A percentile compares a stretch with the other conserved stretches of the same genome.
Evolutionary conservation across 1,140 invertebrate species (phyloP).

Genomic region (Camponotus vicinus): DNA sequence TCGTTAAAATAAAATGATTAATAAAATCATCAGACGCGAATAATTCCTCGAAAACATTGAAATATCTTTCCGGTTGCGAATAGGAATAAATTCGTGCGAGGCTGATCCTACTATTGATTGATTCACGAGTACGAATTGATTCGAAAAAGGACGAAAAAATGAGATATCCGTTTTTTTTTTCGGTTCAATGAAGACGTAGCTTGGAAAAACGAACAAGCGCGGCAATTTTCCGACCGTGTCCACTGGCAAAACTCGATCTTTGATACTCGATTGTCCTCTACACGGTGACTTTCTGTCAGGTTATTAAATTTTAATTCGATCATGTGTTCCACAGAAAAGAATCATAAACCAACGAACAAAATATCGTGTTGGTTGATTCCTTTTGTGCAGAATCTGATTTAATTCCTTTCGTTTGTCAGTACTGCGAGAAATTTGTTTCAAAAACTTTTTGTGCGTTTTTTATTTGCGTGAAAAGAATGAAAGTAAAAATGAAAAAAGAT

Average conservation of each 20-base stretch:
- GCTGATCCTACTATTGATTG: slow-evolving; percentile 31
- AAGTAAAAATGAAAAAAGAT: neutral
- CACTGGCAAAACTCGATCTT: slow-evolving; percentile 7
- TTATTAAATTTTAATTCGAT: slow-evolving; percentile 33
- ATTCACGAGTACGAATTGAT: neutral
- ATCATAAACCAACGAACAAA: neutral
- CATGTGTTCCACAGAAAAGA: neutral
- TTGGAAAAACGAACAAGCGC: neutral
- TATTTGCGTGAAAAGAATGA: neutral
- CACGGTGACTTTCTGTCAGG: slow-evolving; percentile 2
- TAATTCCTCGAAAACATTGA: neutral
- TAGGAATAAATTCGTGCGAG: neutral
- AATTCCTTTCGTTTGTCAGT: neutral
- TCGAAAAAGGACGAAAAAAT: neutral
- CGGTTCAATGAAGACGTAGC: neutral
- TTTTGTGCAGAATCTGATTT: slow-evolving; percentile 2
- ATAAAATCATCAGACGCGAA: slow-evolving; percentile 6
- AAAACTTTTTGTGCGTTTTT: neutral
- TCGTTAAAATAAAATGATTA: neutral
- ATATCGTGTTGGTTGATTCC: neutral
- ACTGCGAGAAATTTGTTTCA: neutral
- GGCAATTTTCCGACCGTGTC: neutral
- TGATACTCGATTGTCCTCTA: neutral
- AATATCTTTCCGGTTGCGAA: neutral
- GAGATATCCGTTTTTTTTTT: slow-evolving; percentile 30